phyloP scores from a whole-genome alignment of 1,140 invertebrate genomes.

The Diploscapter pachys region DNA sequence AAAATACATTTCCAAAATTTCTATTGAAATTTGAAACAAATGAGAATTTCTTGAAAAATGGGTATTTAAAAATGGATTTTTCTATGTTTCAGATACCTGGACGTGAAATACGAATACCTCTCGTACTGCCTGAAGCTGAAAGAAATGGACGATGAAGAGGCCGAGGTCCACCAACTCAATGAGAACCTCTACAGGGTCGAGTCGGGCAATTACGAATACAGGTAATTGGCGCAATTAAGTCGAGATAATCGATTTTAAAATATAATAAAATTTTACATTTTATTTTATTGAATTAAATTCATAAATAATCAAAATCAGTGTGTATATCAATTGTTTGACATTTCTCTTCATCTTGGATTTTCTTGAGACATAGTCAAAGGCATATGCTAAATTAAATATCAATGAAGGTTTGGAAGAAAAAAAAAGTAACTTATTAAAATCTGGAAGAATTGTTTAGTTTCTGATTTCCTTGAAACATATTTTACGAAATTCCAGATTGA shows the following conservation, averaged over 20 bases:
- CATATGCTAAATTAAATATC: too few species aligned
- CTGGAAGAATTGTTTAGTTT: not conserved
- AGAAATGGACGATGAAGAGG: constrained; percentile 98
- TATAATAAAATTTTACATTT: constrained; percentile 20
- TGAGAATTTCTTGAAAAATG: not conserved
- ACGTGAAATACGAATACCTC: constrained; percentile 46
- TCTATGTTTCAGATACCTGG: constrained; percentile 24
- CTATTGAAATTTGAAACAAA: not conserved
- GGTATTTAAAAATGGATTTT: not conserved
- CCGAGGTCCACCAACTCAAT: constrained; percentile 84
- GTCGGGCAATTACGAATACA: constrained; percentile 97
- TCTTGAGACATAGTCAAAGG: too few species aligned
- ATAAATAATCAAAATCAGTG: too few species aligned
- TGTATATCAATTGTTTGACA: too few species aligned
- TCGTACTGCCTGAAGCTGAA: constrained; percentile 90
- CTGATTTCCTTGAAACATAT: not conserved
- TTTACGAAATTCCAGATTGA: constrained; percentile 57
- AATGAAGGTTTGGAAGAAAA: too few species aligned
- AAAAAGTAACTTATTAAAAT: too few species aligned
- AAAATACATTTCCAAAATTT: constrained; percentile 2
- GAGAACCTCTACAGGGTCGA: constrained; percentile 94
- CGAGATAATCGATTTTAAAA: constrained; percentile 1
- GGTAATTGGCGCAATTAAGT: constrained; percentile 63
- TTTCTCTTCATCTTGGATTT: too few species aligned
- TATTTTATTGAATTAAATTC: too few species aligned